Evolutionary conservation across 1,140 invertebrate species (phyloP), one percentile per base, ranked within the genome.

Genomic region (Coptotermes formosanus): DNA sequence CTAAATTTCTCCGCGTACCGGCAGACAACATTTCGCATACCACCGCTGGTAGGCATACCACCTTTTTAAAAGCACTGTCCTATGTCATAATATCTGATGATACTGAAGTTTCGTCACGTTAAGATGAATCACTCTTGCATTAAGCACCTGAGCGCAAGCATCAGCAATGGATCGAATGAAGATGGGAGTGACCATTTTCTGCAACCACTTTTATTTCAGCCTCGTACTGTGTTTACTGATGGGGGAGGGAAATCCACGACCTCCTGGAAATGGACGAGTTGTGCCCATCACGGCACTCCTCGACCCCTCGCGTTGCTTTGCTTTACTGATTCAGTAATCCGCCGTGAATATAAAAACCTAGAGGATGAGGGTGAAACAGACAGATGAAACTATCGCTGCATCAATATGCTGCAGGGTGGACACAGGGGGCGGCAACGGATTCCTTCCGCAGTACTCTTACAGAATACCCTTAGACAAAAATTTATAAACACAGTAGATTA

Each of bases 281-380:
- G 25, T 75, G 64, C 25, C 64, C 64, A 75, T 75, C 64, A 75
- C 1, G 25, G 14, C 55, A 14, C 55, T 19, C 14, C 55, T 59
- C 55, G 55, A 2, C 55, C n/a, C 64, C 25, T 75, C 14, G 2
- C 6, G 64, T 30, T 30, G n/a, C n/a, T n/a, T 75, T 75, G 64
- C 64, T 75, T 75, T 75, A n/a, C 25, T 75, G 64, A 75, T 75
- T 30, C 64, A 75, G 25, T 75, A 75, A 75, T 75, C 64, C 64
- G 64, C 25, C n/a, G 64, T 75, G 64, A 16, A 75, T 30, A 75
- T 30, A 75, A 12, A 38, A 75, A 75, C 9, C 25, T n/a, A 75
- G 64, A 75, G 64, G 64, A 8, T 75, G 64, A 30, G 64, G 64
- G 19, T 30, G 64, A 6, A 30, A 75, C 9, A 75, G 64, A 75